phyloP scores from a whole-genome alignment of 2,888 invertebrate genomes.

The Nomada ruficornis region DNA sequence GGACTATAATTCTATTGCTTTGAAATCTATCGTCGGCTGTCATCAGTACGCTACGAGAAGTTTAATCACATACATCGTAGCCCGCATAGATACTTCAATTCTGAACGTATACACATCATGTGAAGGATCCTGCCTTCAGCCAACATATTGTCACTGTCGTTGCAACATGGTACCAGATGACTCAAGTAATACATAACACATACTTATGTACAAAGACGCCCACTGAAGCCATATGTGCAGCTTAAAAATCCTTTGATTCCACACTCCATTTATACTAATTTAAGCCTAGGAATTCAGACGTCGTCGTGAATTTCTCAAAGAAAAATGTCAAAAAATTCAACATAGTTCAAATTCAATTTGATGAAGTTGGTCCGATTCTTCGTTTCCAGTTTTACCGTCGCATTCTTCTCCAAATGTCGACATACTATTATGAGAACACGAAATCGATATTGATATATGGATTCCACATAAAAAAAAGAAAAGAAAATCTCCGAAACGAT shows the following conservation, averaged over 20 bases:
- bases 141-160: slow-evolving; percentile 16
- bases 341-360: too few relatives aligned
- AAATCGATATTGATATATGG: too few relatives aligned
- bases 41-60: neutral
- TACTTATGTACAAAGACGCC: slow-evolving; percentile 31
- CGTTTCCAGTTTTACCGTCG: too few relatives aligned
- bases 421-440: too few relatives aligned
- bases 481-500: neutral
- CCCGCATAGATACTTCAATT: too few relatives aligned
- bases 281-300: neutral
- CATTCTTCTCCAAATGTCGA: too few relatives aligned
- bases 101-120: too few relatives aligned
- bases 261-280: neutral
- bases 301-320: neutral
- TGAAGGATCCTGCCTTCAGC: slow-evolving; percentile 13
- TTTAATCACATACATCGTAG: neutral
- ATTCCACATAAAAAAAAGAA: neutral
- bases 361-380: too few relatives aligned
- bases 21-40: neutral
- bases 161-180: slow-evolving; percentile 51
- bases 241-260: neutral
- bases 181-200: slow-evolving; percentile 27
- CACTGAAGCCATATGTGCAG: neutral
- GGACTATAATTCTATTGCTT: neutral
- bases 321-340: neutral